Evolutionary conservation across 2,797 vertebrate genomes (phyloP).

Genomic region (Gallinago stenura): DNA sequence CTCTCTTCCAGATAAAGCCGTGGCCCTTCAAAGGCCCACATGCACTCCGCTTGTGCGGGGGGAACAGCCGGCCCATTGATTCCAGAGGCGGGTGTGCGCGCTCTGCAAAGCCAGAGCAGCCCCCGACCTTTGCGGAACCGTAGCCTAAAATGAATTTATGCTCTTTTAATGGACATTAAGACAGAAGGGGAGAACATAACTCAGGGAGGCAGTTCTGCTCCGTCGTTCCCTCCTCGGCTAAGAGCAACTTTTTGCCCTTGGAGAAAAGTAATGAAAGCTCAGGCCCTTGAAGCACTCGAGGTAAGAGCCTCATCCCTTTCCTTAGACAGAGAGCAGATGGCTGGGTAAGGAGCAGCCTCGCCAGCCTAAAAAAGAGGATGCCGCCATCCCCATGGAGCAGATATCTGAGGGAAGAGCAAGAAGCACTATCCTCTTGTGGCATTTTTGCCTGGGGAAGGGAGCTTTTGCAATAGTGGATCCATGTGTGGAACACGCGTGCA

Average conservation of each 20-base stretch:
- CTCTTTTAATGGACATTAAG: constrained; percentile 53
- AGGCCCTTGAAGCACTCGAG: constrained; percentile 12
- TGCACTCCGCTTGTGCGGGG: not conserved
- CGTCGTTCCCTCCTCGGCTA: not conserved
- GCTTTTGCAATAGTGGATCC: not conserved
- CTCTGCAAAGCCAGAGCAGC: constrained; percentile 4
- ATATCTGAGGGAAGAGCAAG: not conserved
- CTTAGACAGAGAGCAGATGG: constrained; percentile 39
- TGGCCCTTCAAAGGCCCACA: not conserved
- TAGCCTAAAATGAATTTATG: constrained; percentile 38
- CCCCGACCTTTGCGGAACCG: not conserved
- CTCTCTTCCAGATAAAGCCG: not conserved
- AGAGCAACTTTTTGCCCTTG: not conserved
- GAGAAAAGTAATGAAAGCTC: not conserved
- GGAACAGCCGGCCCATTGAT: constrained; percentile 20
- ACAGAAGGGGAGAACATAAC: constrained; percentile 58
- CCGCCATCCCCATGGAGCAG: not conserved
- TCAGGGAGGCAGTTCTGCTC: constrained; percentile 25
- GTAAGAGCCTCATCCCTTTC: constrained; percentile 44
- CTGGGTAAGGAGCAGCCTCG: not conserved
- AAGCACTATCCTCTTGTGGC: fast-evolving
- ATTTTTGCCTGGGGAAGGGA: not conserved
- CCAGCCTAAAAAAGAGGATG: not conserved
- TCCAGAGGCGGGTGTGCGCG: fast-evolving
- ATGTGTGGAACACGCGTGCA: fast-evolving